Conservation (phyloP, 2,797 vertebrate species). For the Rhyacichthys aspro region DNA sequence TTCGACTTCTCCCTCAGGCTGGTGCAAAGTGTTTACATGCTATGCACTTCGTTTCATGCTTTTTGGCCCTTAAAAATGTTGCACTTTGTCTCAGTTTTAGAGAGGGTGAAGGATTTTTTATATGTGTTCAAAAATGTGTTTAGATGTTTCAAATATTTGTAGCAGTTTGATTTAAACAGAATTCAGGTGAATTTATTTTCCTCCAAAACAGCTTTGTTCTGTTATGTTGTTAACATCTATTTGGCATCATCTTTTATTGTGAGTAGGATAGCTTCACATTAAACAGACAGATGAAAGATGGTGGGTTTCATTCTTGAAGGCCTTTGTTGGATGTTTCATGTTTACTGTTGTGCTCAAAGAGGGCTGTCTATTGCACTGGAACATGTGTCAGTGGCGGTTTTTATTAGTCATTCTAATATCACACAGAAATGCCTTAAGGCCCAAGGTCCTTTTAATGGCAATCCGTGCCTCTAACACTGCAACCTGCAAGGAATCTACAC, state of each 20-base stretch:
- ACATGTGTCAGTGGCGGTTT: slow-evolving; percentile 8
- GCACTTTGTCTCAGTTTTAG: slow-evolving; percentile 3
- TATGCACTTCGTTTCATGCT: slow-evolving; percentile 7
- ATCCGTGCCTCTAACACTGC: slow-evolving; percentile 30
- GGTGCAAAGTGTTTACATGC: slow-evolving; percentile 34
- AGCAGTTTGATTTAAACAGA: slow-evolving; percentile 16
- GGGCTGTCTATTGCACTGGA: slow-evolving; percentile 19
- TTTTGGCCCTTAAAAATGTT: slow-evolving; percentile 21
- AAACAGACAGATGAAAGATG: slow-evolving; percentile 54
- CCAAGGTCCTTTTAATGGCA: slow-evolving; percentile 41
- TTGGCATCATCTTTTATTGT: slow-evolving; percentile 32
- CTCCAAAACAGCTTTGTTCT: slow-evolving; percentile 11
- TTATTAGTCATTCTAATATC: slow-evolving; percentile 13
- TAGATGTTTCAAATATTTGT: slow-evolving; percentile 4
- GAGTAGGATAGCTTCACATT: slow-evolving; percentile 33
- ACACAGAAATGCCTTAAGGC: slow-evolving; percentile 21
- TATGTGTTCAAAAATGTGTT: slow-evolving; percentile 10
- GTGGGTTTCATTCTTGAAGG: slow-evolving; percentile 52
- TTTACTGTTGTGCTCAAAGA: slow-evolving; percentile 50
- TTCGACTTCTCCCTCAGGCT: slow-evolving; percentile 27
- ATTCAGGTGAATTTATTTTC: slow-evolving; percentile 22
- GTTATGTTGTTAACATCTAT: slow-evolving; percentile 27
- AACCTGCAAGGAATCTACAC: slow-evolving; percentile 24
- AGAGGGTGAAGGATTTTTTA: slow-evolving; percentile 12
- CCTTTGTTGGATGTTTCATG: slow-evolving; percentile 59